Conservation (phyloP, 1,140 invertebrate genomes). For the Euura lappo region DNA sequence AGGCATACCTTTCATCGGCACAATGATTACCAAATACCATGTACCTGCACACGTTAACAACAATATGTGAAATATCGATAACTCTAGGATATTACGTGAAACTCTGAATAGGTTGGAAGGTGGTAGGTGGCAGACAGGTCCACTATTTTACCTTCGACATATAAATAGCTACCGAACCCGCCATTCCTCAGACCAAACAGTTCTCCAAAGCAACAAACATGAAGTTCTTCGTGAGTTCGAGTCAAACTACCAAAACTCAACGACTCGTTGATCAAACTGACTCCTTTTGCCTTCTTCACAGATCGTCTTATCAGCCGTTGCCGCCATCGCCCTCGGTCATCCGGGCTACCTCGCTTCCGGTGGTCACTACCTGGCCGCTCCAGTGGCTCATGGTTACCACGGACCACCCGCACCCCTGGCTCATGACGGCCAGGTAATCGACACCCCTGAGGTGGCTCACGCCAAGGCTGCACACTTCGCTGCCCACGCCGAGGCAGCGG, state of each 20-base stretch:
- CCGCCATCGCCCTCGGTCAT: conserved; percentile 30
- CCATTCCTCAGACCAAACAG: conserved; percentile 38
- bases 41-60: neutral
- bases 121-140: neutral
- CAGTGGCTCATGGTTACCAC: neutral
- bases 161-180: neutral
- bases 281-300: conserved; percentile 19
- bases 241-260: neutral
- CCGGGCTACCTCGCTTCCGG: conserved; percentile 29
- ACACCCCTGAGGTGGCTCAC: conserved; percentile 67
- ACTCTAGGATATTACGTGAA: neutral
- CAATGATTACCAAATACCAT: neutral
- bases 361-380: neutral
- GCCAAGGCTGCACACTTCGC: conserved; percentile 66
- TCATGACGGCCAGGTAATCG: conserved; percentile 52
- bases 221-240: conserved; percentile 50
- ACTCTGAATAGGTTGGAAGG: neutral
- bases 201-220: conserved; percentile 41
- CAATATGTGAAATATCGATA: conserved; percentile 9
- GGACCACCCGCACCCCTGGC: conserved; percentile 32
- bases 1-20: neutral
- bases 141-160: neutral
- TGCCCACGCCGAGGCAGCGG: conserved; percentile 60
- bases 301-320: conserved; percentile 34
- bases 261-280: neutral